Base-by-base conservation (phyloP, 2,888 invertebrate genomes). In the Schrankia costaestrigalis region DNA sequence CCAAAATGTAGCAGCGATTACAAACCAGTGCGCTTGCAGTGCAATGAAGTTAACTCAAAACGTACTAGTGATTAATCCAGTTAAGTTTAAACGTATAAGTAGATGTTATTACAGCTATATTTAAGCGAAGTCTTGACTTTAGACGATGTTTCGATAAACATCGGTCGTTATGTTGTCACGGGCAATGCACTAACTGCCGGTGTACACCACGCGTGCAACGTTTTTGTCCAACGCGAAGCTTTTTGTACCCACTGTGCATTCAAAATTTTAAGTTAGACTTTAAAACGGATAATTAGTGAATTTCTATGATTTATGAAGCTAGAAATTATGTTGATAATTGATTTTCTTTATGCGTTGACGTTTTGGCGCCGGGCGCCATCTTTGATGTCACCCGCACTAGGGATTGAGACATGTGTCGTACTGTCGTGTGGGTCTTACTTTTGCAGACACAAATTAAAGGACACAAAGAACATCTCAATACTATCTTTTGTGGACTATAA, bases 101-200 rank as follows among this genome's bases (percentile, higher is more conserved):
- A 11, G 13, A 35, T 35, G 18, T 35, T 35, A 24, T 28, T 29
- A 15, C 11, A 30, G 23, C 26, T 53, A 46, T 41, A 45, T 46
- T 45, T 34, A 43, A 39, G 35, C 37, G 29, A 27, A 28, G 15
- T 40, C 41, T 53, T 25, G 36, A 50, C 58, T 67, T 56, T 60
- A 59, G 51, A 59, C 41, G 56, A 57, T 58, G 56, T 58, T 55
- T 53, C 67, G 80, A 85, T 83, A 83, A 79, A 59, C 72, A 85
- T 82, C 85, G 75, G 71, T 83, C 76, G 78, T 83, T 83, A 80
- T 53, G 52, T 66, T 74, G 84, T 84, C 83, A 84, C 84, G 85
- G 84, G 41, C 57, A 39, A 47, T 81, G 85, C 77, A 78, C 82
- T 83, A 79, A 82, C 78, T 78, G 70, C 57, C 58, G 44, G 39